Conservation (phyloP, 2,113 vertebrate species). For the Platanista minor region DNA sequence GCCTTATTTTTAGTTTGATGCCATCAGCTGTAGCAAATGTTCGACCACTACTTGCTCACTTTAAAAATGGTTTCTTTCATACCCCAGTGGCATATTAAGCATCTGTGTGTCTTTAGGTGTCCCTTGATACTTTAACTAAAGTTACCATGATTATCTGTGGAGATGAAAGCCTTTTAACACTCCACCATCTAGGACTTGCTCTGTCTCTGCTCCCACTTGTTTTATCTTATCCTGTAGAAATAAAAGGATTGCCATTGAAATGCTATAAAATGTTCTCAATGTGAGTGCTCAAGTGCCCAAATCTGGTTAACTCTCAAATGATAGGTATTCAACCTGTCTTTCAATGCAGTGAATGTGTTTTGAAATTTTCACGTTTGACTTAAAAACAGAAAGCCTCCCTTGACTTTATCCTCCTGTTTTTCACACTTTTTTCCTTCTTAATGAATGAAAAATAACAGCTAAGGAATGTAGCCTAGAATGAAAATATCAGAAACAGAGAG, state of each 20-base stretch:
- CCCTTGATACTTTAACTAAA: neutral
- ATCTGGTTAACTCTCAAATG: neutral
- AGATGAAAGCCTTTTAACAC: neutral
- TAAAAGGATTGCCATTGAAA: neutral
- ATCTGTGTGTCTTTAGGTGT: neutral
- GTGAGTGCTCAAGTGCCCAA: neutral
- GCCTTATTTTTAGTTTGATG: neutral
- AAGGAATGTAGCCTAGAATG: neutral
- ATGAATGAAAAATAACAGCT: slow-evolving; percentile 39
- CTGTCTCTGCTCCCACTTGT: neutral
- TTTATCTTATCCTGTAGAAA: neutral
- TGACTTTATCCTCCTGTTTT: slow-evolving; percentile 54
- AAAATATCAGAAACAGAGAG: neutral
- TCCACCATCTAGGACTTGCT: neutral
- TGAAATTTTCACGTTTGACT: slow-evolving; percentile 51
- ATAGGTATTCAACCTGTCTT: neutral
- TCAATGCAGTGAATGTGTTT: slow-evolving; percentile 2
- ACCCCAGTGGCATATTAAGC: neutral
- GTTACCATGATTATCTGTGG: neutral
- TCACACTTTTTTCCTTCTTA: neutral
- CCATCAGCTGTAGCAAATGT: neutral
- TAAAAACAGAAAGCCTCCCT: slow-evolving; percentile 30
- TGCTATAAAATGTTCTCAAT: neutral
- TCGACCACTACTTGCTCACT: neutral
- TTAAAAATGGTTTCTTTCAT: neutral